Base-by-base conservation (phyloP, 2,888 invertebrate species). In the Eledone cirrhosa region DNA sequence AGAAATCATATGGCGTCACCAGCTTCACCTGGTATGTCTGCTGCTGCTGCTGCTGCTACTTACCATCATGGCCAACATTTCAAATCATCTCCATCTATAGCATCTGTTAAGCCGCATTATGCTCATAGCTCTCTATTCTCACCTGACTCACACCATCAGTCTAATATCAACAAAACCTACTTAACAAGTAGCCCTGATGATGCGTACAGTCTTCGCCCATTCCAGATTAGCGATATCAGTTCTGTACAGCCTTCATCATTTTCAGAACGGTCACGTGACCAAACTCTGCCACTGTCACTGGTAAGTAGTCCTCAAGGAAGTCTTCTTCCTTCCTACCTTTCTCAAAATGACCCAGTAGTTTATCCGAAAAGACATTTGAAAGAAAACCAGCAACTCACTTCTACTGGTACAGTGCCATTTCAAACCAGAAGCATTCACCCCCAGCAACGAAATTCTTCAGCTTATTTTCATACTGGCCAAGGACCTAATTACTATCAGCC, bases 181-280 rank as follows among this genome's bases (percentile, higher is more conserved):
- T 75, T 80, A 27, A 78, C 80, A 2, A 69, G 77, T 29, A 75
- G 76, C 48, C 74, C 80, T 27, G 79, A 79, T 48, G 65, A 78
- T 81, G 65, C 79, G 78, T 77, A 63, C 33, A 81, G 81, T n/a
- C 75, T 80, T 41, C 82, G 78, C n/a, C 84, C 83, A 27, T 86
- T 85, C 63, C 80, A 82, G 31, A 78, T 84, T 5, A 82, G 82
- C 78, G 87, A 88, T 80, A 84, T 88, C 78, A 88, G 87, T 79
- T 88, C 88, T 27, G 88, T 88, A n/a, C 80, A 86, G 77, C 87
- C 86, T 48, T 80, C 74, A 67, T 76, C 75, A 72, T 75, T 53
- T 78, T 77, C 78, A 53, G 77, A 53, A 48, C 67, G 80, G 59
- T 79, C 80, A 29, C 41, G 78, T 33, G 79, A 78, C 63, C 79